Evolutionary conservation across 2,113 vertebrate species (phyloP).

Genomic region (Hemiscyllium ocellatum): DNA sequence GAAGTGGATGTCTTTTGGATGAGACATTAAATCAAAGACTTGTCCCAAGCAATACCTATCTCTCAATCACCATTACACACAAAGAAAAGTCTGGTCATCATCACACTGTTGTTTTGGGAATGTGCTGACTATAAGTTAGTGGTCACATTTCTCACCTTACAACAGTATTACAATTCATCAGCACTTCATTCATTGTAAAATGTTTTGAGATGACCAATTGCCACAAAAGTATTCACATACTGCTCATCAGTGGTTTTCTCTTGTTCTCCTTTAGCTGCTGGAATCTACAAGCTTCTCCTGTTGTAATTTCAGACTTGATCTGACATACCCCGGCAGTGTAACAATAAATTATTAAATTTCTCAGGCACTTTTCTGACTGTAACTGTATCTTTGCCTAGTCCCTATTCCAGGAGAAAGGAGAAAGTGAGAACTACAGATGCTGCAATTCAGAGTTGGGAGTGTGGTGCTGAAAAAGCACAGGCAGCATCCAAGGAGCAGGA

Average conservation of each 20-base stretch:
- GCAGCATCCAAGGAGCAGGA: too few relatives aligned
- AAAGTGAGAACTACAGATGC: too few relatives aligned
- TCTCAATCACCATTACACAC: not conserved
- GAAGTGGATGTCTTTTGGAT: too few relatives aligned
- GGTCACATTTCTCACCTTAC: not conserved
- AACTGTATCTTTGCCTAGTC: not conserved
- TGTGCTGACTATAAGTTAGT: not conserved
- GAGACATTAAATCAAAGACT: not conserved
- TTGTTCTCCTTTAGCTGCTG: not conserved
- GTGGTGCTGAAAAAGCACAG: too few relatives aligned
- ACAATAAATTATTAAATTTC: not conserved
- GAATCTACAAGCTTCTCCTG: not conserved
- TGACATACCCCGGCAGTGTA: not conserved
- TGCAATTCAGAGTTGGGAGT: too few relatives aligned
- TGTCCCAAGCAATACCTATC: not conserved
- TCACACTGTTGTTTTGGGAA: not conserved
- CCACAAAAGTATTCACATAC: not conserved
- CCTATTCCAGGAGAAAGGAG: not conserved
- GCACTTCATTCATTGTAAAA: not conserved
- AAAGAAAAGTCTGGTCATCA: not conserved
- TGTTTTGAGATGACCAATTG: not conserved
- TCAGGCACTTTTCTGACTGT: not conserved
- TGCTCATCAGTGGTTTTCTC: not conserved
- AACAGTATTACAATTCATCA: not conserved
- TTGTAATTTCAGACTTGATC: not conserved